Evolutionary conservation across 37 sponge, comb jelly and placozoan genomes (phyloP).

Genomic region (Aplysina aerophoba): DNA sequence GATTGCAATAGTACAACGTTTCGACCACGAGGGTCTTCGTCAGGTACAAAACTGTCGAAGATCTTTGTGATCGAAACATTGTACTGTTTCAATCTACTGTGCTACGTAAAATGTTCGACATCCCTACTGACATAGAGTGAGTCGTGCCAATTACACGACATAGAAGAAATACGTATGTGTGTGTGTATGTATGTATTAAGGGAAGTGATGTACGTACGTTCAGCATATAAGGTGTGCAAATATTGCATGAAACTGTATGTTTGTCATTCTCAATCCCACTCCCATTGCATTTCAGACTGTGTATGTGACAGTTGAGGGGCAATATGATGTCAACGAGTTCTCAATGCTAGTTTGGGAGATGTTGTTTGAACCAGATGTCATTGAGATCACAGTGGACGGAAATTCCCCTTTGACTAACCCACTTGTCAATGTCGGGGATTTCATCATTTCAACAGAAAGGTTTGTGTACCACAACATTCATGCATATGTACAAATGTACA

Average conservation of each 20-base stretch:
- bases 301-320: slow-evolving; percentile 68
- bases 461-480: too few species aligned
- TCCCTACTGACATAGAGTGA: too few species aligned
- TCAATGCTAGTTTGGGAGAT: slow-evolving; percentile 72
- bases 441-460: slow-evolving; percentile 48
- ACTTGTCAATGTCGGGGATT: slow-evolving; percentile 37
- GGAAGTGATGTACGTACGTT: not conserved
- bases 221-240: not conserved
- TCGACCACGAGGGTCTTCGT: too few species aligned
- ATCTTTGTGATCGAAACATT: too few species aligned
- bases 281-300: slow-evolving; percentile 53
- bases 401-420: slow-evolving; percentile 12
- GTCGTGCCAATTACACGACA: too few species aligned
- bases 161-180: too few species aligned
- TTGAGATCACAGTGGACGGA: slow-evolving; percentile 35
- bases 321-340: slow-evolving; percentile 51
- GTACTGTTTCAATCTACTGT: too few species aligned
- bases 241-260: too few species aligned
- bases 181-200: not conserved
- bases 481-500: not conserved
- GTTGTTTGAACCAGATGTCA: slow-evolving; percentile 61
- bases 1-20: too few species aligned
- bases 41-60: too few species aligned
- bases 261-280: not conserved
- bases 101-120: too few species aligned